Evolutionary conservation across 2,113 vertebrate species (phyloP), one percentile per base, ranked within the genome.

Genomic region (Rhea pennata): DNA sequence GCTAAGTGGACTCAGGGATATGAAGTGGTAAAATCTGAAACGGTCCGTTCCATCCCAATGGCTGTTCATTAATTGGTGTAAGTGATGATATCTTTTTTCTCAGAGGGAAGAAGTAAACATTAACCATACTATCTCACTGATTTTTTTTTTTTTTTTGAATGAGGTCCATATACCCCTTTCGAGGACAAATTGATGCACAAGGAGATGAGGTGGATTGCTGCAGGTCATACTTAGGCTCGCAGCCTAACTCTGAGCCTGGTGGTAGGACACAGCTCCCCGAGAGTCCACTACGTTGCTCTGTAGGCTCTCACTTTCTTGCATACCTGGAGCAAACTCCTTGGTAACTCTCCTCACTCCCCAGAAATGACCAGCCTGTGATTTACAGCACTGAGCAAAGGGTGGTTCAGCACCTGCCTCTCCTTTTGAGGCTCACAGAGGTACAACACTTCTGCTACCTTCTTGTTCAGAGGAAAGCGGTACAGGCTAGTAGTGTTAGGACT

Each of bases 361-460:
- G 69, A 61, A 23, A 40, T 50, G 36, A 17, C 26, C 44, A 58
- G 5, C 10, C 33, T 4, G 21, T 48, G 44, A 12, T 15, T 33
- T n/a, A 75, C 48, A 59, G 33, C 75, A 39, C 51, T 7, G n/a
- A 56, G 48, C 3, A 13, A 39, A 0, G 19, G 7, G 54, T 88
- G 44, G 36, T 14, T 66, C 84, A 59, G 33, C 78, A 50, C 0
- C 59, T 59, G 17, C 5, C 10, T 15, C 15, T 83, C 23, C 5
- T 39, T 0, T 0, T 17, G 19, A 31, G 22, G 15, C 5, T 48
- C 16, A 5, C 31, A 17, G 72, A 70, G 31, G 0, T 16, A n/a
- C 29, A 64, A 0, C 10, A 36, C 61, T 51, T 54, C 77, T 48
- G 39, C 64, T 88, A 53, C 64, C 21, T 19, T 69, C 77, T 69